phyloP scores from a whole-genome alignment of 1,140 invertebrate species.

The Neoseiulus cucumeris region DNA sequence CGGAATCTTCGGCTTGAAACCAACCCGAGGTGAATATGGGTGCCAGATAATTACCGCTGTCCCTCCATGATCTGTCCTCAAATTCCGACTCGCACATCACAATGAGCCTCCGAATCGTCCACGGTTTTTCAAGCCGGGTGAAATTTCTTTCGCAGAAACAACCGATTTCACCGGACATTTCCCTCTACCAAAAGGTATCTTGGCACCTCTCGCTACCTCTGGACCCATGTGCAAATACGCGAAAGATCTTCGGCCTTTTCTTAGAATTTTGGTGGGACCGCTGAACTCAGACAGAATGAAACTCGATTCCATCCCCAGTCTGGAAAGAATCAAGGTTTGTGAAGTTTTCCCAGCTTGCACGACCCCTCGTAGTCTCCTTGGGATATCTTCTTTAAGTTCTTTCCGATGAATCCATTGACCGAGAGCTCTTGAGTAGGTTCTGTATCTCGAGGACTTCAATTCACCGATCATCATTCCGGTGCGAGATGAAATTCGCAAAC shows the following conservation, averaged over 20 bases:
- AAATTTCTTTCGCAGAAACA: constrained; percentile 28
- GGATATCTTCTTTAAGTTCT: too few species aligned
- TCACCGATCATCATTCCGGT: background rate
- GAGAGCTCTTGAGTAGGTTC: background rate
- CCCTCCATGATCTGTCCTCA: background rate
- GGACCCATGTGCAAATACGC: constrained; percentile 80
- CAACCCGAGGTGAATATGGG: constrained; percentile 40
- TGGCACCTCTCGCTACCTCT: constrained; percentile 47
- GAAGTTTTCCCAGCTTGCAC: background rate
- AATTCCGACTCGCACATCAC: too few species aligned
- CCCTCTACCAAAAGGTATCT: constrained; percentile 41
- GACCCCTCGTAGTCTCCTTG: background rate
- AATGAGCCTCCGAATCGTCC: too few species aligned
- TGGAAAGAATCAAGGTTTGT: background rate
- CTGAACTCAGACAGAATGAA: constrained; percentile 24
- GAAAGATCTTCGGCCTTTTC: constrained; percentile 52
- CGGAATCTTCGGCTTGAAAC: constrained; percentile 85
- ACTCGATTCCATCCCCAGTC: background rate
- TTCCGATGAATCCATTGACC: too few species aligned
- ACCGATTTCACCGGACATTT: constrained; percentile 57
- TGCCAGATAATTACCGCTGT: too few species aligned
- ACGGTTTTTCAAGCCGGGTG: too few species aligned
- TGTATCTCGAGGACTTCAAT: background rate
- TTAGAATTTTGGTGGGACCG: constrained; percentile 45
- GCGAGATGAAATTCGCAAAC: too few species aligned